phyloP scores from a whole-genome alignment of 2,113 vertebrate genomes.

The Myotis davidii region DNA sequence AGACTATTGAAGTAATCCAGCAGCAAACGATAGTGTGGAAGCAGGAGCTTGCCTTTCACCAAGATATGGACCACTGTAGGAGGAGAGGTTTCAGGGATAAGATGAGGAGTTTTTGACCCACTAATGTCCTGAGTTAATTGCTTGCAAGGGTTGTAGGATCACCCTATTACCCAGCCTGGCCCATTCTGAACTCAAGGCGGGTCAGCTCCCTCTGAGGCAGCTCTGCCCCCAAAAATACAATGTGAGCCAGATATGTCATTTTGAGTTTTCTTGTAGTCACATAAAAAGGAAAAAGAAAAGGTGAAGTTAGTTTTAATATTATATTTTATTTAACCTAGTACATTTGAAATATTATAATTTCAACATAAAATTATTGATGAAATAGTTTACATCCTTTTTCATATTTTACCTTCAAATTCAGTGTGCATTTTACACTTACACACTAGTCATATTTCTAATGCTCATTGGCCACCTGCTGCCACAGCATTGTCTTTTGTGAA shows the following conservation, averaged over 20 bases:
- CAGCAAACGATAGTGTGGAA: background rate
- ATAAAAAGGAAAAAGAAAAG: background rate
- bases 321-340: background rate
- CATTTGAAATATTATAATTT: background rate
- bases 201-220: background rate
- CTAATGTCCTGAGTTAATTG: background rate
- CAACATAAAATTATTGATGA: background rate
- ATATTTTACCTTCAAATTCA: background rate
- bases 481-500: constrained; percentile 2
- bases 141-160: background rate
- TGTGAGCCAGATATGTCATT: background rate
- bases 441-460: background rate
- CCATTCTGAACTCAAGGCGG: background rate
- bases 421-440: background rate
- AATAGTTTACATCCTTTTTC: background rate
- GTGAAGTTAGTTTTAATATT: background rate
- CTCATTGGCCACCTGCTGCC: background rate
- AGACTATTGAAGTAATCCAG: background rate
- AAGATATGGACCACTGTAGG: background rate
- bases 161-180: background rate
- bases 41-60: background rate
- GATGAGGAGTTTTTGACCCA: background rate
- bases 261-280: background rate
- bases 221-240: background rate
- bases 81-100: background rate